Evolutionary conservation across 2,888 invertebrate species (phyloP), one percentile per base, ranked within the genome.

Genomic region (Celastrina argiolus): DNA sequence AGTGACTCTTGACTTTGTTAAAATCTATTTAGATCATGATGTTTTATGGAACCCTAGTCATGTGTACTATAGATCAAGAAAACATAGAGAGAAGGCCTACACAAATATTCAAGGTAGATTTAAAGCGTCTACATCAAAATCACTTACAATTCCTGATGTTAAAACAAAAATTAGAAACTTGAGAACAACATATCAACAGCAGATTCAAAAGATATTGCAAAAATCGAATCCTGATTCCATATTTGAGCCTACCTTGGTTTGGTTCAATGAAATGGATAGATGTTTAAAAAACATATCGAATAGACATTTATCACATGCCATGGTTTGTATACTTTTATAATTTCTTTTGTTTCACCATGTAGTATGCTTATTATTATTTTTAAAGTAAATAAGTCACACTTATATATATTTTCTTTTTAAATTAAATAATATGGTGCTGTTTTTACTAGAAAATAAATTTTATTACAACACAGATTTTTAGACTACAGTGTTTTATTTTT

Each of bases 111-210:
- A 76, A 68, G 67, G 73, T 1, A 83, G 85, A 70, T 88, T 90
- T 69, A 81, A 82, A 72, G 70, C 69, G 36, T 72, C 81, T 2
- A 82, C 87, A 4, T 78, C 76, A 66, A 88, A 83, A 74, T 73
- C 74, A 10, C 70, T 89, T 34, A 75, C 76, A 22, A 70, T 84
- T n/a, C 77, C 80, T 0, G 91, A 92, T 75, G 84, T 91, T 1
- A 91, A 88, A 76, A 81, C 82, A 71, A 92, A 92, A 76, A 91
- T 92, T 45, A 91, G 89, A 72, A 91, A 86, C 69, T 76, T 92
- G 8, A 77, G 91, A 67, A 87, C 88, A n/a, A 92, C 92, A 0
- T 92, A 92, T 63, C 75, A 79, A 14, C 92, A 92, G 72, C 85
- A 92, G 78, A 81, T 92, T 2, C 81, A 85, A 67, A 92, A 92